Percentiles rank a stretch among this genome's conserved stretches.
Conservation (phyloP, 2,113 vertebrate genomes). For the Plecotus auritus region DNA sequence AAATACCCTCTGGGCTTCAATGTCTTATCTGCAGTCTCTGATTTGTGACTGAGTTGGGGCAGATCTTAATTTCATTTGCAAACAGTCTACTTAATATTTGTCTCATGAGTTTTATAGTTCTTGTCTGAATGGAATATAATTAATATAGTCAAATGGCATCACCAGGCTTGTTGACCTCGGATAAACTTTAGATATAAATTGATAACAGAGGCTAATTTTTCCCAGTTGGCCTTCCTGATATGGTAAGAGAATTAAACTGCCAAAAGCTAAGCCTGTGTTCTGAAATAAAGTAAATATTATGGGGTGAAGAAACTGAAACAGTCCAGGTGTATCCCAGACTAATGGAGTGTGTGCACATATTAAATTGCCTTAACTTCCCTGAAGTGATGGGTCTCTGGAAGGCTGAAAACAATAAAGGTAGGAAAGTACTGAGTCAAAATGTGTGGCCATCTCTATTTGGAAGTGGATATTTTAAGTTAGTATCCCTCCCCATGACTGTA, state of each 20-base stretch:
- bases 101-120: not conserved
- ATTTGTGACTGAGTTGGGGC: not conserved
- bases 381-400: not conserved
- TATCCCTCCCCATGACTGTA: accelerated
- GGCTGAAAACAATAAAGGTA: not conserved
- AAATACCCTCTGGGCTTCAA: not conserved
- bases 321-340: not conserved
- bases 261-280: not conserved
- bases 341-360: not conserved
- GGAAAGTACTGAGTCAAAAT: not conserved
- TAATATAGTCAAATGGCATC: not conserved
- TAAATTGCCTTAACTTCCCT: not conserved
- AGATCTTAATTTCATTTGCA: not conserved
- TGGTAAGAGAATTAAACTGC: not conserved
- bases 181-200: not conserved
- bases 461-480: not conserved
- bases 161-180: not conserved
- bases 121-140: not conserved
- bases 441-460: not conserved
- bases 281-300: not conserved
- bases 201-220: not conserved
- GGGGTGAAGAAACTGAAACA: not conserved
- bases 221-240: not conserved
- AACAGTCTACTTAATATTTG: not conserved
- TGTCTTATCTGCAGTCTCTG: not conserved